These are phyloP conservation scores for Dicyrtomina minuta DNA, from an alignment of 2,888 invertebrate species.

Conservation along the genomic window DNA sequence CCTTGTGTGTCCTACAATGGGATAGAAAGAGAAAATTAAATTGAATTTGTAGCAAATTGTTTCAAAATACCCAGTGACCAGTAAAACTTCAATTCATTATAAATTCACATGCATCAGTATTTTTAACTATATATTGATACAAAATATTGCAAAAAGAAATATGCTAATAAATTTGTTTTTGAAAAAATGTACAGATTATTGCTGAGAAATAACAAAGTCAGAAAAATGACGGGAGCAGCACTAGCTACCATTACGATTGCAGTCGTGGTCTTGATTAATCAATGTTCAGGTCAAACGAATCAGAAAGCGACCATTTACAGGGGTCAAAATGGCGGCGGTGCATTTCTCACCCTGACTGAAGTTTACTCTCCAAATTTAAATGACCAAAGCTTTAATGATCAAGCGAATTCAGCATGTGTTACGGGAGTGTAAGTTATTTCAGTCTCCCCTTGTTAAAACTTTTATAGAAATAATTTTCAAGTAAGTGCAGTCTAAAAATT, in stretches of 20 bases:
- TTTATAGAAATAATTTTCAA: not conserved
- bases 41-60: too few species aligned
- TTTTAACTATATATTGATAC: too few species aligned
- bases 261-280: not conserved
- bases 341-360: not conserved
- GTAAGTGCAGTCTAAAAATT: too few species aligned
- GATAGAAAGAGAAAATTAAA: too few species aligned
- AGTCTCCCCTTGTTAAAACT: not conserved
- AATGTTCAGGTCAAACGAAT: not conserved
- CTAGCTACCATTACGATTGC: not conserved
- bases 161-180: too few species aligned
- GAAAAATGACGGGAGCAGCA: not conserved
- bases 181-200: too few species aligned
- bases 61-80: too few species aligned
- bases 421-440: slow-evolving; percentile 32
- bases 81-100: too few species aligned
- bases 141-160: too few species aligned
- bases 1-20: too few species aligned
- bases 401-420: slow-evolving; percentile 20
- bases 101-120: too few species aligned
- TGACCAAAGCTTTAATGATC: slow-evolving; percentile 15
- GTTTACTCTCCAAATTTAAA: slow-evolving; percentile 12
- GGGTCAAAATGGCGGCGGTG: not conserved
- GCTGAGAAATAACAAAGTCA: too few species aligned
- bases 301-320: not conserved